Evolutionary conservation across 2,797 vertebrate genomes (phyloP).

Genomic region (Notoglanidium macrostoma): DNA sequence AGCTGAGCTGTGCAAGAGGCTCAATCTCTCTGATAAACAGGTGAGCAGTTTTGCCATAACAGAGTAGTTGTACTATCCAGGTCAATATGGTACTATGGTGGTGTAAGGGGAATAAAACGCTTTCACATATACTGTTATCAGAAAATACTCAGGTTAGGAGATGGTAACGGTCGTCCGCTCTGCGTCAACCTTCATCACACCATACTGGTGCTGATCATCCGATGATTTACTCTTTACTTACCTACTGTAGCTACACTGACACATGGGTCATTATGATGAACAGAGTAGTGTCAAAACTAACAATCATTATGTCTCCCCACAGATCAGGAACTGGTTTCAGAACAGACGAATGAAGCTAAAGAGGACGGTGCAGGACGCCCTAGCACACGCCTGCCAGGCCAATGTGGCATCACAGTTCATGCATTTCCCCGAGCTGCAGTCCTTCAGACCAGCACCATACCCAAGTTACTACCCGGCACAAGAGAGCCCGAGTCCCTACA

Average conservation of each 20-base stretch:
- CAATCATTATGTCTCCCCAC: neutral
- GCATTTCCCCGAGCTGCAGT: constrained; percentile 73
- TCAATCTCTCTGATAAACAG: constrained; percentile 80
- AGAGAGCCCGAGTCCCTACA: constrained; percentile 61
- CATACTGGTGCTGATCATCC: neutral
- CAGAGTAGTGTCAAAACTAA: neutral
- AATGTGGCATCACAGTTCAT: constrained; percentile 72
- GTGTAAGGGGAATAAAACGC: neutral
- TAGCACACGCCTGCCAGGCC: constrained; percentile 75
- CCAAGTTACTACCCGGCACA: constrained; percentile 61
- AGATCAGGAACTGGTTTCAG: constrained; percentile 85
- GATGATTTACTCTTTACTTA: neutral
- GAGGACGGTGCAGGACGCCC: constrained; percentile 76
- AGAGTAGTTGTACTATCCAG: neutral
- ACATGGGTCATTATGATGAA: neutral
- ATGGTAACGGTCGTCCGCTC: neutral
- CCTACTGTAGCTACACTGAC: neutral
- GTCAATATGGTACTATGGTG: neutral
- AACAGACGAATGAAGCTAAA: constrained; percentile 83
- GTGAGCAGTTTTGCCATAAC: constrained; percentile 54
- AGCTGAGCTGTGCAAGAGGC: constrained; percentile 75
- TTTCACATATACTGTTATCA: neutral
- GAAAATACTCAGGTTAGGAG: neutral
- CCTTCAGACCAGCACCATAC: constrained; percentile 69
- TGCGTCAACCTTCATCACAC: neutral